These are phyloP conservation scores for Erannis defoliaria DNA, from an alignment of 2,888 invertebrate genomes.

Conservation along the genomic window DNA sequence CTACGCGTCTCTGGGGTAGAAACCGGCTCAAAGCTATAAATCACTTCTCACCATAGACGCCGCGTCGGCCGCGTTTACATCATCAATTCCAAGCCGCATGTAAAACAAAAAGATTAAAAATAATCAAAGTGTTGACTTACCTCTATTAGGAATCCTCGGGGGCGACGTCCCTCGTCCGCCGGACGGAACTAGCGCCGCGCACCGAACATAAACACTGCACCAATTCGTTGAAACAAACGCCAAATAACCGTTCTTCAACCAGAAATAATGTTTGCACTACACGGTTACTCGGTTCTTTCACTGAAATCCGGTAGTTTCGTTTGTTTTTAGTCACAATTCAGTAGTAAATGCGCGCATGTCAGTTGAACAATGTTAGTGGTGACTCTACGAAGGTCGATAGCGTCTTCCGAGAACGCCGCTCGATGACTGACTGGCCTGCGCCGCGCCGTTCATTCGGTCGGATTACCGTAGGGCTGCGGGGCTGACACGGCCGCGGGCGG, in stretches of 20 bases:
- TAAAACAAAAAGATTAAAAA: constrained; percentile 57
- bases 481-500: constrained; percentile 49
- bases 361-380: constrained; percentile 60
- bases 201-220: constrained; percentile 85
- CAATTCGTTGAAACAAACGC: constrained; percentile 72
- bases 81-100: constrained; percentile 29
- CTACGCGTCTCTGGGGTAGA: constrained; percentile 49
- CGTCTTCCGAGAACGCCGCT: constrained; percentile 70
- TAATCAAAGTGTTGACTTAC: constrained; percentile 64
- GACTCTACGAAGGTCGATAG: constrained; percentile 48
- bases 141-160: constrained; percentile 78
- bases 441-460: constrained; percentile 62
- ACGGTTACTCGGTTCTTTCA: constrained; percentile 72
- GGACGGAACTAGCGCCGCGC: constrained; percentile 76
- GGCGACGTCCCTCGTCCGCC: constrained; percentile 82
- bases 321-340: constrained; percentile 80
- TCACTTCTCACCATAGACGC: constrained; percentile 39
- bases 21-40: constrained; percentile 61
- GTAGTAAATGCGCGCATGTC: constrained; percentile 77
- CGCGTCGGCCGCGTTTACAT: constrained; percentile 44
- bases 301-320: constrained; percentile 78
- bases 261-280: constrained; percentile 64
- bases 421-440: constrained; percentile 76
- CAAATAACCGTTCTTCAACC: constrained; percentile 56
- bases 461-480: constrained; percentile 53